Evolutionary conservation across 2,797 vertebrate species (phyloP).

Genomic region (Columba guinea): DNA sequence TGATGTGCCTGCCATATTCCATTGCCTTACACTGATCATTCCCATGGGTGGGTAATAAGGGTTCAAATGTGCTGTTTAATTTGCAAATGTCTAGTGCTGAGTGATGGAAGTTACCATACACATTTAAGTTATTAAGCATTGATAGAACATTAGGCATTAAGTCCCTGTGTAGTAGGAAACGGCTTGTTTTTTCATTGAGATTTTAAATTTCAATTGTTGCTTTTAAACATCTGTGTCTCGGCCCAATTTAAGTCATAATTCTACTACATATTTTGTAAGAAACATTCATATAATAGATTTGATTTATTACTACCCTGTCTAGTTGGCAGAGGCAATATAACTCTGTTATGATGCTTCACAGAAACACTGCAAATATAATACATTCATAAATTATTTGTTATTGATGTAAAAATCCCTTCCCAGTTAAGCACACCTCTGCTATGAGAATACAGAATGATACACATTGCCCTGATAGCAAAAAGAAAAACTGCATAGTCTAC

Average conservation of each 20-base stretch:
- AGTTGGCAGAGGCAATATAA: neutral
- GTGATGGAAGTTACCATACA: neutral
- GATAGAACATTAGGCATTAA: neutral
- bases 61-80: slow-evolving; percentile 1
- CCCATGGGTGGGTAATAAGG: neutral
- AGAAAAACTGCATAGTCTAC: neutral
- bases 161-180: neutral
- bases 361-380: neutral
- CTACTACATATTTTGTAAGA: neutral
- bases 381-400: slow-evolving; percentile 13
- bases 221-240: neutral
- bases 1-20: neutral
- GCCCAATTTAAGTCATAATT: slow-evolving; percentile 12
- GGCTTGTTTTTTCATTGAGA: neutral
- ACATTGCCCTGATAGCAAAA: neutral
- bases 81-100: neutral
- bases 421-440: neutral
- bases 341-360: neutral
- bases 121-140: neutral
- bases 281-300: neutral
- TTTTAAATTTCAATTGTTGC: neutral
- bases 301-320: neutral
- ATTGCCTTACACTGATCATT: neutral
- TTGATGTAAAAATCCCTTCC: slow-evolving; percentile 4
- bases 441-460: neutral